Conservation (phyloP, 2,113 vertebrate genomes). For the Zingel zingel region DNA sequence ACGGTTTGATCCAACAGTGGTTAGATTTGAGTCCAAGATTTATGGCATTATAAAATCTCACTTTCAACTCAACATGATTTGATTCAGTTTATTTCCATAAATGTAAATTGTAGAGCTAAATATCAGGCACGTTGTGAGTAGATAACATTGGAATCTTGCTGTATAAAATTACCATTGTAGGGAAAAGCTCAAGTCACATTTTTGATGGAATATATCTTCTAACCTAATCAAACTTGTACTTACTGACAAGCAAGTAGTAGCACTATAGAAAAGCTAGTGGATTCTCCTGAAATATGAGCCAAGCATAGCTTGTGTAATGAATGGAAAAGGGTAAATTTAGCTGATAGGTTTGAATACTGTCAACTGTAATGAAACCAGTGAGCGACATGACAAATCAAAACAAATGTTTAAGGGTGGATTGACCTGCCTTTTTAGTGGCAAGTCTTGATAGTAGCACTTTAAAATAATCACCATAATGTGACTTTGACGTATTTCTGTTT, state of each 20-base stretch:
- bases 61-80: background rate
- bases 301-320: background rate
- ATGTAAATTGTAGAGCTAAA: background rate
- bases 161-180: too few species aligned
- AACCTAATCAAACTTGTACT: background rate
- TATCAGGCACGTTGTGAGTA: background rate
- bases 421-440: background rate
- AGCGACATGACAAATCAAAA: background rate
- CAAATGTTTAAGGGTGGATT: background rate
- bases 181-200: background rate
- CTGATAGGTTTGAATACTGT: background rate
- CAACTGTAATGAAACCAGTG: background rate
- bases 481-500: background rate
- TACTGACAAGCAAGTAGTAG: background rate
- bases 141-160: background rate
- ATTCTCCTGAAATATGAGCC: background rate
- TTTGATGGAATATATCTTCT: background rate
- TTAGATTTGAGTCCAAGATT: slow-evolving; percentile 6
- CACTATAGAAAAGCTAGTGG: background rate
- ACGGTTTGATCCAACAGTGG: slow-evolving; percentile 16
- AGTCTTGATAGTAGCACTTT: background rate
- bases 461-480: background rate
- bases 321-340: background rate
- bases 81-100: background rate
- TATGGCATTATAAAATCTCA: background rate